Evolutionary conservation across 2,888 invertebrate genomes (phyloP).

Genomic region (Nephrotoma appendiculata): DNA sequence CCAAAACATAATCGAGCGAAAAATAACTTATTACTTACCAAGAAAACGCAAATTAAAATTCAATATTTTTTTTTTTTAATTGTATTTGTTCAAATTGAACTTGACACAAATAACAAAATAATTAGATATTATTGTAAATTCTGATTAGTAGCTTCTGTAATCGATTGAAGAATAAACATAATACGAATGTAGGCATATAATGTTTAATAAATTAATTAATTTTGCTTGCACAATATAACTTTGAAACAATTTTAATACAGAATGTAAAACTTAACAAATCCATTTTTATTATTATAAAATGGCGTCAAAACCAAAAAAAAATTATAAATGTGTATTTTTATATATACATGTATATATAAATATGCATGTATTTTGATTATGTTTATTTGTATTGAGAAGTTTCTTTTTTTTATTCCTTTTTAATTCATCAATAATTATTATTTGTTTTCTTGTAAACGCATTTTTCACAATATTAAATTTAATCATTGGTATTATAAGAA

Average conservation of each 20-base stretch:
- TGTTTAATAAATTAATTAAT: not conserved
- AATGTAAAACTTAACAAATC: not conserved
- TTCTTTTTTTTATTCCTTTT: not conserved
- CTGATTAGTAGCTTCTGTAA: not conserved
- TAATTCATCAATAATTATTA: not conserved
- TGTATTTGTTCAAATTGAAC: not conserved
- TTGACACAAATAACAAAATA: not conserved
- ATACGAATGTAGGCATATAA: not conserved
- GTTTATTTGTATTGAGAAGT: not conserved
- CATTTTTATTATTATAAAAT: not conserved
- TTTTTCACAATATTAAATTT: not conserved
- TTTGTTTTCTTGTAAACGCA: not conserved
- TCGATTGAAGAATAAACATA: not conserved
- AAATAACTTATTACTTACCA: not conserved
- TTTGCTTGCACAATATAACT: not conserved
- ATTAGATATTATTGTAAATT: not conserved
- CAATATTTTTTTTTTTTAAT: not conserved
- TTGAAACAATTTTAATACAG: not conserved
- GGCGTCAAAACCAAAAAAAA: not conserved
- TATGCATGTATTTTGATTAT: not conserved
- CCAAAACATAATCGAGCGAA: not conserved
- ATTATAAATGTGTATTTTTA: not conserved
- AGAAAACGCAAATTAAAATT: not conserved
- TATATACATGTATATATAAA: not conserved
- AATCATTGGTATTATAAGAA: not conserved